phyloP scores from a whole-genome alignment of 2,113 vertebrate genomes.

The Cnemophilus loriae region DNA sequence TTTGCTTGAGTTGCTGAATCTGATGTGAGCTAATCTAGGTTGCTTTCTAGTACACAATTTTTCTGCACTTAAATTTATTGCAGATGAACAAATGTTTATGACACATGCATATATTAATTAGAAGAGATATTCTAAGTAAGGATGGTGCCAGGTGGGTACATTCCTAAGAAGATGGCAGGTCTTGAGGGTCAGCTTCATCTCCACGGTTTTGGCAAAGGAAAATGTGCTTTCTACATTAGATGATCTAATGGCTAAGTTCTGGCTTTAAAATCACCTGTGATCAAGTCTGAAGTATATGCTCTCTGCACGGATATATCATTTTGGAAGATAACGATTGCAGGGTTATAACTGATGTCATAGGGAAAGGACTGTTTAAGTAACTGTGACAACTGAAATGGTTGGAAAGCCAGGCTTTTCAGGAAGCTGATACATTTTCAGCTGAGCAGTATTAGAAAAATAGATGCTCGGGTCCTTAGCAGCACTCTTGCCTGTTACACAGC shows the following conservation, averaged over 20 bases:
- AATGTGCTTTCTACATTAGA: neutral
- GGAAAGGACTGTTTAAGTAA: neutral
- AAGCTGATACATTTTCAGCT: neutral
- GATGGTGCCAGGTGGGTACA: neutral
- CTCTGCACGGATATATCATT: neutral
- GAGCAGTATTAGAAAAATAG: accelerated
- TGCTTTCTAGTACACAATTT: neutral
- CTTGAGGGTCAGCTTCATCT: neutral
- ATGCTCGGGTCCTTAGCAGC: accelerated
- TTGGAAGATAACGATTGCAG: neutral
- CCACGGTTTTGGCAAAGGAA: neutral
- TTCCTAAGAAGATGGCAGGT: neutral
- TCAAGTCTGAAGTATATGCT: neutral
- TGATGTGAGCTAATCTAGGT: neutral
- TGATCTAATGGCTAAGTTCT: neutral
- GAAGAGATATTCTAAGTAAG: neutral
- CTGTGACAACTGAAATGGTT: neutral
- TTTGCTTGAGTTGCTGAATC: neutral
- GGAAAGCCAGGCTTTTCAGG: neutral
- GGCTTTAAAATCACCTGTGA: neutral
- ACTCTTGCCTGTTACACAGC: neutral
- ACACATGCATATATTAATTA: neutral
- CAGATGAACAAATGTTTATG: neutral
- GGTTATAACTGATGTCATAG: neutral
- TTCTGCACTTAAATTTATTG: neutral